Evolutionary conservation across 1,140 invertebrate genomes (phyloP), one percentile per base, ranked within the genome.

Genomic region (Galleria mellonella): DNA sequence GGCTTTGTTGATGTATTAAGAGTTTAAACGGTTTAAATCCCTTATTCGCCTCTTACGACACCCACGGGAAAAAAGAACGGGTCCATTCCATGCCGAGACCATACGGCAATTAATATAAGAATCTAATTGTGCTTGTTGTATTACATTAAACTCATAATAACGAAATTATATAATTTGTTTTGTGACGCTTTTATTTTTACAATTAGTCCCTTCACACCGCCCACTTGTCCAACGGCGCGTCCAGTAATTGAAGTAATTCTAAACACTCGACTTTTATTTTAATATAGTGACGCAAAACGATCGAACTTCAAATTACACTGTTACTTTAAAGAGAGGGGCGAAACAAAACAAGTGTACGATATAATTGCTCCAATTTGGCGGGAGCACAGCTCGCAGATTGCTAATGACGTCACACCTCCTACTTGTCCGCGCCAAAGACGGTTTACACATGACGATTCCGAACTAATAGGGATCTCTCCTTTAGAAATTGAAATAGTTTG

Each of bases 321-420:
- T 69, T 61, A 60, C 40, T 49, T 15, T 23, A 28, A 30, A 32
- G 29, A 32, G 32, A 44, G 43, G 40, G 43, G 36, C 51, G 47
- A 46, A 62, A 56, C 63, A 73, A 71, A 75, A 73, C 65, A 73
- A 72, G 56, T 55, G 67, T 52, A 23, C 17, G 17, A 23, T 62
- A 62, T 79, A 79, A 79, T 79, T 79, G 72, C 58, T 65, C 62
- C 69, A 76, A 79, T 76, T 73, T 76, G 66, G 61, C 17, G 52
- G 47, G 40, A 58, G 67, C 75, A 66, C 64, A 67, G 51, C 43
- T 30, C 28, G 54, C 54, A 64, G 62, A 70, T 71, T 68, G 70
- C 66, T 74, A 74, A 76, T 79, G 72, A 72, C 66, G 69, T 72
- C 69, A 70, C 71, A 76, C 67, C 62, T 75, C 49, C 48, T 61